Percentiles rank a stretch among this genome's conserved stretches.
phyloP scores from a whole-genome alignment of 1,140 invertebrate genomes.

The Lucilia cuprina region DNA sequence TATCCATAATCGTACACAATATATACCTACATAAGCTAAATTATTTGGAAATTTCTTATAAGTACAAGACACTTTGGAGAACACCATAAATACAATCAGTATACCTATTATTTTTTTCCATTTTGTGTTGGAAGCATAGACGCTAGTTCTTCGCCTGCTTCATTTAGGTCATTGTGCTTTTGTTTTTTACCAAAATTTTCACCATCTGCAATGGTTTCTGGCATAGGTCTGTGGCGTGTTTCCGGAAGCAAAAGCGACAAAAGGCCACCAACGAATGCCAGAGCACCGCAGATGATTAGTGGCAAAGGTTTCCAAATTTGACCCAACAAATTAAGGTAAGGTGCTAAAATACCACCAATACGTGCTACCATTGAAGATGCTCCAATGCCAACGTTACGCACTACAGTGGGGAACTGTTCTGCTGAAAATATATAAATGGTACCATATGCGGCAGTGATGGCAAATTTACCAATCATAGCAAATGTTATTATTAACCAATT shows the following conservation, averaged over 20 bases:
- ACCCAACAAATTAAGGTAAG: conserved; percentile 75
- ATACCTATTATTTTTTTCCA: conserved; percentile 32
- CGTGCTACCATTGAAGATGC: conserved; percentile 79
- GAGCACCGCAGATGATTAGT: conserved; percentile 75
- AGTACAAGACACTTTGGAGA: not conserved
- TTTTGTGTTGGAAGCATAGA: conserved; percentile 42
- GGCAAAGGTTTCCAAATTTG: conserved; percentile 74
- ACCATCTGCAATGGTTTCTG: conserved; percentile 77
- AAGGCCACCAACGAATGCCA: conserved; percentile 71
- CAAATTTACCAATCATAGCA: conserved; percentile 83
- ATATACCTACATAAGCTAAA: not conserved
- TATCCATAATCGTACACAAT: not conserved
- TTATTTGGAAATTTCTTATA: not conserved
- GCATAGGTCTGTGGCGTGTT: conserved; percentile 76
- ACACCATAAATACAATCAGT: conserved; percentile 27
- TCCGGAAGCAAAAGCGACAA: conserved; percentile 77
- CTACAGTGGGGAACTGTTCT: conserved; percentile 85
- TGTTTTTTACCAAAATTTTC: conserved; percentile 71
- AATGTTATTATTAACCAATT: conserved; percentile 72
- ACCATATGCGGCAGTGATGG: conserved; percentile 81
- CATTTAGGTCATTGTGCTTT: conserved; percentile 13
- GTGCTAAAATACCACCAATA: conserved; percentile 79
- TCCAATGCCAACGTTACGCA: conserved; percentile 81
- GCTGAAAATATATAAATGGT: conserved; percentile 82
- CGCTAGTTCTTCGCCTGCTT: conserved; percentile 36